Evolutionary conservation across 2,113 vertebrate genomes (phyloP), one percentile per base, ranked within the genome.

Genomic region (Myiozetetes cayanensis): DNA sequence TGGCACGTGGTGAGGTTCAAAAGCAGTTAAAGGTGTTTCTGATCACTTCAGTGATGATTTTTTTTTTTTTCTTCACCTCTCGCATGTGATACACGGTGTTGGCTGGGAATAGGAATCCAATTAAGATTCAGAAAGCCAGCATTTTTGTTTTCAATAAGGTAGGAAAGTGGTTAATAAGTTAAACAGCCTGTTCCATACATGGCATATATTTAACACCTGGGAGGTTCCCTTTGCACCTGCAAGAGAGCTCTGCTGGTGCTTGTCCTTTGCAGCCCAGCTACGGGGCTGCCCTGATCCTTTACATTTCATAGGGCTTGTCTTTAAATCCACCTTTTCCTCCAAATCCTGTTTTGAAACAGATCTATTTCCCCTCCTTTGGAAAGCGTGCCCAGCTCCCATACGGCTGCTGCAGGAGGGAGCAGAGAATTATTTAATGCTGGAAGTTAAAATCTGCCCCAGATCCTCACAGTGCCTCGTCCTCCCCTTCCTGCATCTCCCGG

Each of bases 311-410:
- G 46, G 31, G 8, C 31, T 66, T 71, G 39, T 3, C 24, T 81
- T 80, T 50, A 35, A 65, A 47, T 16, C 62, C 15, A 4, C 39
- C 18, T 49, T n/a, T 72, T 1, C 52, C 31, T 71, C 66, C 79
- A 44, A 30, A 58, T 41, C 37, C 20, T 9, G 2, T 30, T 56
- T 37, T 71, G 28, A 85, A 71, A 41, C 56, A n/a, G 28, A 35
- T n/a, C 22, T 4, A 5, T 12, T 24, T 6, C 19, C 20, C 1
- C 7, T 27, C 10, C 8, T 39, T 7, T 0, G 12, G n/a, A 33
- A 16, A n/a, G 33, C 15, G 2, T 11, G 13, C 31, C 44, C 31
- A 12, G 56, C 50, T 71, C 28, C 61, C 9, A 3, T 6, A 13
- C 0, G 5, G 25, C 77, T 46, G 39, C 49, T 15, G 13, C 9